Percentiles rank a stretch among this genome's conserved stretches.
phyloP scores from a whole-genome alignment of 2,888 invertebrate genomes.

The Fragum whitleyi region DNA sequence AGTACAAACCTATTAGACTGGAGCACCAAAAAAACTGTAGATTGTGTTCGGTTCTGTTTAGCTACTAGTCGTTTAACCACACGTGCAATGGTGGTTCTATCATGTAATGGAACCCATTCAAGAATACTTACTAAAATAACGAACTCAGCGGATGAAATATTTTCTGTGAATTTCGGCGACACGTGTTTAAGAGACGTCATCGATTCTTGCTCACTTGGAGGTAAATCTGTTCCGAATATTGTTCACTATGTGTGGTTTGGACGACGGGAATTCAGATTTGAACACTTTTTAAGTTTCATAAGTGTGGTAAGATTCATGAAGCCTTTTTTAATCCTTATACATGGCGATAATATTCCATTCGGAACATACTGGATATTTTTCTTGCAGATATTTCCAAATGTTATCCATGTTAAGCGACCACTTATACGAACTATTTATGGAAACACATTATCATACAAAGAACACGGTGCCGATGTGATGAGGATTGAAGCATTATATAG shows the following conservation, averaged over 20 bases:
- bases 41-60: constrained; percentile 8
- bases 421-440: constrained; percentile 62
- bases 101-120: not conserved
- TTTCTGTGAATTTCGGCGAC: constrained; percentile 27
- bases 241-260: constrained; percentile 63
- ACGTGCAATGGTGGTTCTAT: not conserved
- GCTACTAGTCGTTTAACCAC: not conserved
- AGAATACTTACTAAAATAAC: not conserved
- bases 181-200: constrained; percentile 47
- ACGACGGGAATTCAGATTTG: constrained; percentile 35
- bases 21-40: not conserved
- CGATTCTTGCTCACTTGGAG: constrained; percentile 36
- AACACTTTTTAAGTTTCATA: constrained; percentile 54
- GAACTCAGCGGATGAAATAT: constrained; percentile 7
- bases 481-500: constrained; percentile 66
- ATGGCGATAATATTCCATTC: constrained; percentile 60
- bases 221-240: constrained; percentile 49
- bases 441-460: constrained; percentile 49
- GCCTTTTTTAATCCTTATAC: constrained; percentile 70
- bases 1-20: not conserved
- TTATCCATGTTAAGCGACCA: constrained; percentile 60
- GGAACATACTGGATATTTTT: constrained; percentile 71
- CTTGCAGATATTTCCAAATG: constrained; percentile 62
- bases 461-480: constrained; percentile 71
- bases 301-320: constrained; percentile 58